These are phyloP conservation scores for Rhorus exstirpatorius DNA, from an alignment of 2,888 invertebrate species.

Conservation along the genomic window DNA sequence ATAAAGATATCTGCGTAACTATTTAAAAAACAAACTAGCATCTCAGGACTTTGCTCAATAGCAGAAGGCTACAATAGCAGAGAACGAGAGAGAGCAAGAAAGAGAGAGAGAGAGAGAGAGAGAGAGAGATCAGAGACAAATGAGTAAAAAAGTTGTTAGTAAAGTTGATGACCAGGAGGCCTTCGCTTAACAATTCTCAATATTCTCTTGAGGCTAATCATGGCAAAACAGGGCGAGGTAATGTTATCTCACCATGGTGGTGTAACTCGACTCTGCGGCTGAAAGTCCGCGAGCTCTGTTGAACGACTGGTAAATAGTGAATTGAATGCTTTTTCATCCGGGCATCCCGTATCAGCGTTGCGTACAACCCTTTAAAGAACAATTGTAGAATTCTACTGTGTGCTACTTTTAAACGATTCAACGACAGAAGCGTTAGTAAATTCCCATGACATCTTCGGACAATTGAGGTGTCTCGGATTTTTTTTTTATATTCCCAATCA, in stretches of 20 bases:
- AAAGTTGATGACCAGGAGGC: constrained; percentile 44
- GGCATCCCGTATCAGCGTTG: constrained; percentile 42
- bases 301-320: constrained; percentile 65
- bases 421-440: background rate
- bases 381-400: constrained; percentile 24
- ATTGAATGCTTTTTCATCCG: constrained; percentile 69
- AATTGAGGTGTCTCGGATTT: background rate
- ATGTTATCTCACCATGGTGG: constrained; percentile 26
- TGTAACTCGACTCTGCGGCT: constrained; percentile 46
- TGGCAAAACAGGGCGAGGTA: constrained; percentile 56
- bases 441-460: background rate
- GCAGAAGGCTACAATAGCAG: background rate
- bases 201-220: constrained; percentile 69
- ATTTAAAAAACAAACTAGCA: background rate
- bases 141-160: constrained; percentile 39
- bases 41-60: background rate
- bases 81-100: background rate
- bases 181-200: constrained; percentile 21
- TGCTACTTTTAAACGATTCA: constrained; percentile 3
- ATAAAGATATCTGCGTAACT: constrained; percentile 9
- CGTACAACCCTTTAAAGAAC: constrained; percentile 6
- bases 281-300: constrained; percentile 42
- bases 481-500: too few relatives aligned
- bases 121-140: constrained; percentile 2
- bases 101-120: background rate